Conservation (phyloP, 2,797 vertebrate genomes). For the Sebastes matsubarae region DNA sequence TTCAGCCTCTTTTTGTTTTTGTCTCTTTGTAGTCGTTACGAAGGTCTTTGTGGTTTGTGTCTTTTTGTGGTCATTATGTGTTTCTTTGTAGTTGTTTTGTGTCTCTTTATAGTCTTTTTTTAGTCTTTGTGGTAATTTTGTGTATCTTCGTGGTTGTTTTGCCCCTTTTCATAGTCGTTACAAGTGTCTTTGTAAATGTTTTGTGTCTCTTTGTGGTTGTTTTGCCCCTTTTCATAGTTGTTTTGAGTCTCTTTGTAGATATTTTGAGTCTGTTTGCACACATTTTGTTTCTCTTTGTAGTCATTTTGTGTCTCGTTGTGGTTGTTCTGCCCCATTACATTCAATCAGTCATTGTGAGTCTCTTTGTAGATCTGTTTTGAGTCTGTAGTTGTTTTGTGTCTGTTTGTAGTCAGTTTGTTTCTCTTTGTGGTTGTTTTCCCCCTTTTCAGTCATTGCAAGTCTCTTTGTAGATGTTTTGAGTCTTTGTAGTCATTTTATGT, state of each 20-base stretch:
- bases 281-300: no score
- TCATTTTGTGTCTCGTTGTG: not conserved
- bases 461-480: no score
- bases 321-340: not conserved
- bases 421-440: no score
- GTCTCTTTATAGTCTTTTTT: not conserved
- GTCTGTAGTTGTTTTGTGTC: not conserved
- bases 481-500: no score
- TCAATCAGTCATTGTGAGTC: no score
- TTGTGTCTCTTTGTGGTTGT: no score
- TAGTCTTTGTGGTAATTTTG: not conserved
- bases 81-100: not conserved
- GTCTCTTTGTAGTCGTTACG: not conserved
- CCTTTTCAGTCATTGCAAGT: no score
- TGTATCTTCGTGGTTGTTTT: not conserved
- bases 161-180: not conserved
- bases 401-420: no score
- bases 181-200: no score
- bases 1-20: not conserved
- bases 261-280: no score
- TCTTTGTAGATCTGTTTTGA: not conserved
- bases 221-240: no score
- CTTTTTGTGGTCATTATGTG: not conserved
- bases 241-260: no score
- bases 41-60: not conserved